These are phyloP conservation scores for Hemicrepidius hirtus DNA, from an alignment of 2,888 invertebrate genomes.

Conservation along the genomic window DNA sequence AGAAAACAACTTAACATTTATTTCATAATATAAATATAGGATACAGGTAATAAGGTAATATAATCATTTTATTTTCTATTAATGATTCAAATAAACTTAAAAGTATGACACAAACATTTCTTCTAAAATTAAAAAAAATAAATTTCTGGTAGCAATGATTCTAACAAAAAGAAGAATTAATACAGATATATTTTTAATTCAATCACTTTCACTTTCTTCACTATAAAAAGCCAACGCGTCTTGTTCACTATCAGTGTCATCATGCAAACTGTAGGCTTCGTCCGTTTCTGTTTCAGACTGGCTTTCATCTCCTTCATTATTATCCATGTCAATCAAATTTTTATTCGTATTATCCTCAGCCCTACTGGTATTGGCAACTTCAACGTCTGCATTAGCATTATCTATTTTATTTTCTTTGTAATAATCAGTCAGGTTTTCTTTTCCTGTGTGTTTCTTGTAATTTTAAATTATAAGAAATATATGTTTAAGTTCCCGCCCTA, in stretches of 20 bases:
- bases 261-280: neutral
- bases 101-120: neutral
- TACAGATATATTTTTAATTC: neutral
- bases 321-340: neutral
- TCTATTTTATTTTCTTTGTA: neutral
- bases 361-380: neutral
- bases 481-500: neutral
- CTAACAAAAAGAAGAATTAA: neutral
- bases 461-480: neutral
- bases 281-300: conserved; percentile 1
- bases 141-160: too few relatives aligned
- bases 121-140: neutral
- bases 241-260: neutral
- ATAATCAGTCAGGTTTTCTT: neutral
- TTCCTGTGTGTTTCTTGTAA: neutral
- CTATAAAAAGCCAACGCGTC: neutral
- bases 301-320: neutral
- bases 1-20: too few relatives aligned
- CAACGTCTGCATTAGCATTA: neutral
- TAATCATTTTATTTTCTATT: too few relatives aligned
- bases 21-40: too few relatives aligned
- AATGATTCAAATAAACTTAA: too few relatives aligned
- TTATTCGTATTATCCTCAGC: neutral
- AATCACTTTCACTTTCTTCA: neutral
- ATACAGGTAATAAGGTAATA: too few relatives aligned